A percentile compares a stretch with the other conserved stretches of the same genome.
Conservation (phyloP, 2,797 vertebrate genomes). For the Astyanax mexicanus region DNA sequence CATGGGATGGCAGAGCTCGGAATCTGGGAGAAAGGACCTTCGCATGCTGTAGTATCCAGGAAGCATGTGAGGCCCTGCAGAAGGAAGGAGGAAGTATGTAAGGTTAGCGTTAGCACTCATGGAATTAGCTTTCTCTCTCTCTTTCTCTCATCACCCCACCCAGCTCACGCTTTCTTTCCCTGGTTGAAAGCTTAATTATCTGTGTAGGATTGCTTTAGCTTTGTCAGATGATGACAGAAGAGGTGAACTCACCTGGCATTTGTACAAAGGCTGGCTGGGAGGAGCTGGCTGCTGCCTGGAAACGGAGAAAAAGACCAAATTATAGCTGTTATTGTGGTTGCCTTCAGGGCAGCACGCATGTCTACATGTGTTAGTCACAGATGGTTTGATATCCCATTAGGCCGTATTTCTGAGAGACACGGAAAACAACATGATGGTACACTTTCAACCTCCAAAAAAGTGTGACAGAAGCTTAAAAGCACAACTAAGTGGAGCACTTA, state of each 20-base stretch:
- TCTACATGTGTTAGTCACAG: slow-evolving; percentile 16
- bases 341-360: slow-evolving; percentile 11
- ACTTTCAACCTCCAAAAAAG: neutral
- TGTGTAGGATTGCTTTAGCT: slow-evolving; percentile 36
- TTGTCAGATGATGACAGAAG: slow-evolving; percentile 36
- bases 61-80: slow-evolving; percentile 74
- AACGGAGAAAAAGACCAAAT: slow-evolving; percentile 51
- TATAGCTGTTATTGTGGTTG: slow-evolving; percentile 25
- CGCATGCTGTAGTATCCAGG: slow-evolving; percentile 77
- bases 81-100: slow-evolving; percentile 35
- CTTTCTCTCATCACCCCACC: no score
- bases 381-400: slow-evolving; percentile 6
- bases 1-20: slow-evolving; percentile 76
- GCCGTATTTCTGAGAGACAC: neutral
- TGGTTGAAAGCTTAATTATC: slow-evolving; percentile 15
- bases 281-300: slow-evolving; percentile 73
- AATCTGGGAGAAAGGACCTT: slow-evolving; percentile 77
- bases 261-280: slow-evolving; percentile 76
- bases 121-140: slow-evolving; percentile 34
- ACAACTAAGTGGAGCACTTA: neutral
- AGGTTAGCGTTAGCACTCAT: neutral
- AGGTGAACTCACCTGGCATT: slow-evolving; percentile 78
- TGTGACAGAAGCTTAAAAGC: neutral
- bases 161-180: slow-evolving; percentile 19
- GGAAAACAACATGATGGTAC: slow-evolving; percentile 4